These are phyloP conservation scores for Chelonoidis abingdonii DNA, from an alignment of 2,113 vertebrate species.

Conservation along the genomic window DNA sequence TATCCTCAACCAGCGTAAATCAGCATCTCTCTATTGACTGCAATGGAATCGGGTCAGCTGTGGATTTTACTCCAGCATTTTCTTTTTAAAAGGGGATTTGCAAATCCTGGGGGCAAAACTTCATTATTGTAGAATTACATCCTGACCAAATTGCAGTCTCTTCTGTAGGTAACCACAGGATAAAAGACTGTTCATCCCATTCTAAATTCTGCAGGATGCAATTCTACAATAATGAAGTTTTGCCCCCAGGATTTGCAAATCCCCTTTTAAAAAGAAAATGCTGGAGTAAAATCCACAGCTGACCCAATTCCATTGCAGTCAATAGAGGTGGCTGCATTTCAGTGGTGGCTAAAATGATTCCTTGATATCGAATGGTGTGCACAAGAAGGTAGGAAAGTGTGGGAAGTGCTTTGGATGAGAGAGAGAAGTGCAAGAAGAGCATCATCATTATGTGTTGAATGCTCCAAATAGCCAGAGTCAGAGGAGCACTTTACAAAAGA, in stretches of 20 bases:
- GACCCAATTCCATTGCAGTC: conserved; percentile 14
- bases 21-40: conserved; percentile 60
- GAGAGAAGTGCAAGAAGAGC: background rate
- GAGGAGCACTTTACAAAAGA: conserved; percentile 16
- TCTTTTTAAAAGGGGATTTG: conserved; percentile 70
- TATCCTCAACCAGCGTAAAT: conserved; percentile 39
- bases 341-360: background rate
- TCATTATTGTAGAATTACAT: conserved; percentile 17
- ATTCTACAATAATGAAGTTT: conserved; percentile 37
- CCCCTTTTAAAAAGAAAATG: conserved; percentile 68
- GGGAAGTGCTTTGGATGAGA: background rate
- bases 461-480: conserved; percentile 49
- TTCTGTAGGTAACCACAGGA: conserved; percentile 66
- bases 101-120: background rate
- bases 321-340: conserved; percentile 18
- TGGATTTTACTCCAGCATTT: conserved; percentile 62
- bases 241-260: conserved; percentile 19
- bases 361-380: accelerated
- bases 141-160: conserved; percentile 39
- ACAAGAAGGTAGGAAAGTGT: conserved; percentile 44
- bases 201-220: conserved; percentile 62
- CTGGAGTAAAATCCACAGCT: conserved; percentile 28
- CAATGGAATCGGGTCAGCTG: conserved; percentile 20
- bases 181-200: conserved; percentile 68
- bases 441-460: background rate